Percentiles rank a stretch among this genome's conserved stretches.
Conservation (phyloP, 2,113 vertebrate genomes). For the Anhinga anhinga region DNA sequence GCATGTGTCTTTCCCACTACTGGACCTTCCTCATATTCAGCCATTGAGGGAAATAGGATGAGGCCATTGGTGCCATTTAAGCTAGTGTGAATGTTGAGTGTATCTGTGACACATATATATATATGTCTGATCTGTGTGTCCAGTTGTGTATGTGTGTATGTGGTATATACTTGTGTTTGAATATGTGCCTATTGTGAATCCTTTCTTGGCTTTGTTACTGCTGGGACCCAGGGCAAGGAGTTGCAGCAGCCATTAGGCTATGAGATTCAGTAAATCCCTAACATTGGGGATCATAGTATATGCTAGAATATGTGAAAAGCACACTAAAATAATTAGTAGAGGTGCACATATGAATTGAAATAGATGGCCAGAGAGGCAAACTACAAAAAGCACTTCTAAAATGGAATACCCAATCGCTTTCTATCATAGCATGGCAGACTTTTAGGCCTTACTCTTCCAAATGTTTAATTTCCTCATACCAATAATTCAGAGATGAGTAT, state of each 20-base stretch:
- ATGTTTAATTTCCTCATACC: background rate
- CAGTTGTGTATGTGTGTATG: too few species aligned
- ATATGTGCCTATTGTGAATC: background rate
- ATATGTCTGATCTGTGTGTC: background rate
- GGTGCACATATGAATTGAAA: background rate
- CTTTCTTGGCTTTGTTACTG: background rate
- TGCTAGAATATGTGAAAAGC: background rate
- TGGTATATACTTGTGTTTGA: background rate
- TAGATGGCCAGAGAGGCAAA: background rate
- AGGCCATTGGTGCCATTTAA: background rate
- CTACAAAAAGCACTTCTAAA: background rate
- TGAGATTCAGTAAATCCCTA: background rate
- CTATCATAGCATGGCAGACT: background rate
- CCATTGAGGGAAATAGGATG: background rate
- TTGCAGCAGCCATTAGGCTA: background rate
- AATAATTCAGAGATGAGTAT: background rate
- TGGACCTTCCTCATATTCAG: background rate
- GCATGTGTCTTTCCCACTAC: background rate
- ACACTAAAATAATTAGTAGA: background rate
- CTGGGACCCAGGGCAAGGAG: background rate
- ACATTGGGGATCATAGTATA: too few species aligned
- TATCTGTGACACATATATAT: background rate
- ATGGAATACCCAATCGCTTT: background rate
- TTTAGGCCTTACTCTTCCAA: background rate
- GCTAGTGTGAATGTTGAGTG: background rate